These are phyloP conservation scores for Cataglyphis livida DNA, from an alignment of 2,888 invertebrate genomes.

Conservation along the genomic window DNA sequence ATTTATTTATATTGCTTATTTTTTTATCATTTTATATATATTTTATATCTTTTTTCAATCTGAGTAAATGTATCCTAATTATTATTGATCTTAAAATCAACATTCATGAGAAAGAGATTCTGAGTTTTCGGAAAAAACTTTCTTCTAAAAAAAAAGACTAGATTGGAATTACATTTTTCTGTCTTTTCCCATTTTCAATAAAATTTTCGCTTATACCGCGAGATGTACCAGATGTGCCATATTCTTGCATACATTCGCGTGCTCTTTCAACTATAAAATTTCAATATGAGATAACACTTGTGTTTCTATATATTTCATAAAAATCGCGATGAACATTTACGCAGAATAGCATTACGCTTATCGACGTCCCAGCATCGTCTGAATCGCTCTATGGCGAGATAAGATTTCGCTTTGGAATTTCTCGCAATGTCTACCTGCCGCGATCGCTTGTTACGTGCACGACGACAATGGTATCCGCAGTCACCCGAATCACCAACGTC, in stretches of 20 bases:
- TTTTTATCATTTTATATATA: neutral
- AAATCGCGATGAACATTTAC: slow-evolving; percentile 8
- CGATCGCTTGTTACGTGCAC: slow-evolving; percentile 32
- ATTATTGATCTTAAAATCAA: neutral
- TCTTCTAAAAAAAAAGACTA: neutral
- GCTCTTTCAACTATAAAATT: neutral
- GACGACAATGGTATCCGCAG: slow-evolving; percentile 9
- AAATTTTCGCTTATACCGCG: neutral
- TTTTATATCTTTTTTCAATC: neutral
- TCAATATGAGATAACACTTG: neutral
- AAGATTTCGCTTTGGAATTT: slow-evolving; percentile 29
- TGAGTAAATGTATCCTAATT: neutral
- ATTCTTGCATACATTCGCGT: neutral
- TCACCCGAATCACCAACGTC: neutral
- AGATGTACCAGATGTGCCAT: neutral
- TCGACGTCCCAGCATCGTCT: neutral
- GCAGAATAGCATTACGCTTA: neutral
- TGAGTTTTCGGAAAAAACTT: neutral
- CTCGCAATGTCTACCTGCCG: slow-evolving; percentile 12
- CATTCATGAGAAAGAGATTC: neutral
- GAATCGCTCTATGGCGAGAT: slow-evolving; percentile 9
- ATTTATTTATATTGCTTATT: neutral
- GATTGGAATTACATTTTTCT: neutral
- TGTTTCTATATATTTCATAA: neutral
- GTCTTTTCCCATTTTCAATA: neutral